These are phyloP conservation scores for Equus przewalskii DNA, from an alignment of 2,113 vertebrate genomes.

Conservation along the genomic window DNA sequence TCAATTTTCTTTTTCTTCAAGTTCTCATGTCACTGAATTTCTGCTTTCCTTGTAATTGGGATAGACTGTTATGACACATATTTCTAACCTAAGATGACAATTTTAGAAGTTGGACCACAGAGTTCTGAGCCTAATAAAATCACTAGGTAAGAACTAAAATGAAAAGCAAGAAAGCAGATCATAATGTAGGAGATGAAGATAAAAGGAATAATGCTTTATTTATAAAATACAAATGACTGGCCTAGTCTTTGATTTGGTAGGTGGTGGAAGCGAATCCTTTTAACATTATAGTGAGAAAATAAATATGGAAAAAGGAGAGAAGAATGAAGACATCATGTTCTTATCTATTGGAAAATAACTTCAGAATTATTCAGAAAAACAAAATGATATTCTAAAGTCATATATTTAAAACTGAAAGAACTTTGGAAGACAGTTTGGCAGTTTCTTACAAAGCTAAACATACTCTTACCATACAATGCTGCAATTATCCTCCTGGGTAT, in stretches of 20 bases:
- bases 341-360: not conserved
- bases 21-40: not conserved
- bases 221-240: not conserved
- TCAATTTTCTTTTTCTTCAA: conserved; percentile 50
- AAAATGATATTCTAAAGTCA: not conserved
- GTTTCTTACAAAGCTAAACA: not conserved
- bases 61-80: conserved; percentile 4
- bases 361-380: conserved; percentile 20
- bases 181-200: not conserved
- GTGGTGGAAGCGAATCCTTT: not conserved
- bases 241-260: not conserved
- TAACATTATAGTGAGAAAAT: not conserved
- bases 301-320: not conserved
- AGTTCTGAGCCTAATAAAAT: conserved; percentile 46
- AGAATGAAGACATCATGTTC: not conserved
- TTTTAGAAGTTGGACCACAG: not conserved
- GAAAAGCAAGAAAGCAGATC: not conserved
- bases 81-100: not conserved
- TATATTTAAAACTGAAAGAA: not conserved
- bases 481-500: not conserved
- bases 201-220: not conserved
- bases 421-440: not conserved
- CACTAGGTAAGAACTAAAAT: not conserved
- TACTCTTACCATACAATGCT: not conserved
- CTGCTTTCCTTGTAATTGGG: not conserved